Conservation (phyloP, 2,888 invertebrate genomes). For the Melitaea athalia region DNA sequence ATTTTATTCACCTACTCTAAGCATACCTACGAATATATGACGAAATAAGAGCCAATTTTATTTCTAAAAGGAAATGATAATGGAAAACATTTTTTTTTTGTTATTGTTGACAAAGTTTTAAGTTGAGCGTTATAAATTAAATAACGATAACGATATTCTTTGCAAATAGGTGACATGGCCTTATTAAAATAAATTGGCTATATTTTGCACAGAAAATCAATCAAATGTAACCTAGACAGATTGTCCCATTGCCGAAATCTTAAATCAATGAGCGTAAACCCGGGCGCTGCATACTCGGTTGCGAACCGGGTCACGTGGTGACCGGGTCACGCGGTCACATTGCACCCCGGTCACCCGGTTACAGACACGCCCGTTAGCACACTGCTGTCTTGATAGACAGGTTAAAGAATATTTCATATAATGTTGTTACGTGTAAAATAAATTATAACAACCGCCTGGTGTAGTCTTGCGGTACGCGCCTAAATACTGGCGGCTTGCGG, state of each 20-base stretch:
- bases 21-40: too few species aligned
- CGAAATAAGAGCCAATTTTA: too few species aligned
- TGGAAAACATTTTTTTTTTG: too few species aligned
- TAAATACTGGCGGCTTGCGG: too few species aligned
- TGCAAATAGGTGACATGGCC: too few species aligned
- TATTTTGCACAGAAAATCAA: background rate
- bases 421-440: background rate
- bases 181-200: background rate
- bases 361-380: slow-evolving; percentile 48
- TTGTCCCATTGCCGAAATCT: slow-evolving; percentile 20
- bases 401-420: background rate
- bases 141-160: too few species aligned
- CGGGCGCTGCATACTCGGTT: slow-evolving; percentile 53
- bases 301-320: slow-evolving; percentile 64
- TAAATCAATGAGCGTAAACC: slow-evolving; percentile 66
- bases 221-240: background rate
- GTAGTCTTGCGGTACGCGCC: too few species aligned
- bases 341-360: slow-evolving; percentile 55
- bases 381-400: background rate
- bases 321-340: slow-evolving; percentile 70
- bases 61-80: too few species aligned
- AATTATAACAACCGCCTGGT: background rate
- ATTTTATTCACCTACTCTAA: too few species aligned
- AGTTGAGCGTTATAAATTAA: too few species aligned
- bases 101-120: too few species aligned